These are phyloP conservation scores for Forbesichthys papilliferus DNA, from an alignment of 2,113 vertebrate genomes.

Conservation along the genomic window DNA sequence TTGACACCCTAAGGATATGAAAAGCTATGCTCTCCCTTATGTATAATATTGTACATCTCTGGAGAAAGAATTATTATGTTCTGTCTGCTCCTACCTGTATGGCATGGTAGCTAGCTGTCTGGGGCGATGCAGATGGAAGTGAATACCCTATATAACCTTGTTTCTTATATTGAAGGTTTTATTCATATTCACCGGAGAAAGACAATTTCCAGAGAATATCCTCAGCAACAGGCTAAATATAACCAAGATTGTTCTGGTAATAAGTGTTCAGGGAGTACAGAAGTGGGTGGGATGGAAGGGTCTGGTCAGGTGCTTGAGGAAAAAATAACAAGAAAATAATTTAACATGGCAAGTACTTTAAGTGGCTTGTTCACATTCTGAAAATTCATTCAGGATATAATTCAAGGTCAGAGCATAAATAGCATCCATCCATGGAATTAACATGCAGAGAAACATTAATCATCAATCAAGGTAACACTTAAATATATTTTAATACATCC, in stretches of 20 bases:
- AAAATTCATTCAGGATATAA: slow-evolving; percentile 1
- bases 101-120: slow-evolving; percentile 21
- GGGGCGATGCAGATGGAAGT: slow-evolving; percentile 24
- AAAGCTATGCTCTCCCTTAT: slow-evolving; percentile 31
- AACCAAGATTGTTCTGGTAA: slow-evolving; percentile 47
- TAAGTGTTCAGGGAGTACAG: slow-evolving; percentile 23
- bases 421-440: no score
- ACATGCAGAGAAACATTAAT: no score
- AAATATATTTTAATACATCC: no score
- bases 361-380: not conserved
- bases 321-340: slow-evolving; percentile 10
- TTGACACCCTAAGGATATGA: slow-evolving; percentile 10
- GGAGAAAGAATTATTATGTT: slow-evolving; percentile 37
- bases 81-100: slow-evolving; percentile 24
- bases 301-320: not conserved
- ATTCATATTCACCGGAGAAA: slow-evolving; percentile 45
- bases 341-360: not conserved
- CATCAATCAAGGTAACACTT: no score
- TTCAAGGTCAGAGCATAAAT: not conserved
- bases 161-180: slow-evolving; percentile 49
- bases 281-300: not conserved
- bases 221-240: slow-evolving; percentile 48
- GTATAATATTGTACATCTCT: slow-evolving; percentile 40
- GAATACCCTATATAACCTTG: slow-evolving; percentile 39
- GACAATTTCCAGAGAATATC: slow-evolving; percentile 30